phyloP scores from a whole-genome alignment of 1,140 invertebrate species.

The Hycleus phaleratus region DNA sequence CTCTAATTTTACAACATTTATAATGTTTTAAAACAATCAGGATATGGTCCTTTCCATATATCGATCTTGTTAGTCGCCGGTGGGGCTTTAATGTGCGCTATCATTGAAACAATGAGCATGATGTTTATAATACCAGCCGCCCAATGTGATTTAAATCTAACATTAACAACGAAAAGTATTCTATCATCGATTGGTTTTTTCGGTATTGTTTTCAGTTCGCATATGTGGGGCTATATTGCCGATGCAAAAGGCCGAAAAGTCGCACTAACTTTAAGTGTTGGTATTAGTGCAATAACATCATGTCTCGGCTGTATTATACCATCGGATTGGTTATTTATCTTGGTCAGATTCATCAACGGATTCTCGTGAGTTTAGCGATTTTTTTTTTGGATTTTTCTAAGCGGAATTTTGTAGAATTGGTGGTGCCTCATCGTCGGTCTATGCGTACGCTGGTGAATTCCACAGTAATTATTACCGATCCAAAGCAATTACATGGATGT shows the following conservation, averaged over 20 bases:
- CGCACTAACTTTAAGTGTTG: constrained; percentile 51
- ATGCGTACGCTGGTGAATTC: constrained; percentile 61
- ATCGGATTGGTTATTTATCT: constrained; percentile 50
- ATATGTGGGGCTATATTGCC: constrained; percentile 39
- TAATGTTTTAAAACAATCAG: constrained; percentile 17
- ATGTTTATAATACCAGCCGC: constrained; percentile 39
- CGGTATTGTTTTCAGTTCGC: constrained; percentile 36
- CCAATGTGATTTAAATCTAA: constrained; percentile 39
- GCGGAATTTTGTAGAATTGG: constrained; percentile 45
- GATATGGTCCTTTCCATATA: constrained; percentile 38
- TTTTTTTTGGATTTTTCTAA: background rate
- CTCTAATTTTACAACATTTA: background rate
- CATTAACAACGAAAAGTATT: constrained; percentile 33
- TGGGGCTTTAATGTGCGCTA: constrained; percentile 36
- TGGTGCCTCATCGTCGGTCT: constrained; percentile 57
- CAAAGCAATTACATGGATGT: constrained; percentile 49
- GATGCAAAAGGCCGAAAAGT: constrained; percentile 38
- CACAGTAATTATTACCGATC: constrained; percentile 43
- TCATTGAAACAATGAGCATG: constrained; percentile 38
- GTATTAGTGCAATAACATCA: constrained; percentile 50
- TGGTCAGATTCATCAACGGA: constrained; percentile 55
- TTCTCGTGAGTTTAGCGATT: constrained; percentile 49
- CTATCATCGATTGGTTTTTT: constrained; percentile 36
- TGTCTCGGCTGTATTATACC: constrained; percentile 50
- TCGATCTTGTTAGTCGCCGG: constrained; percentile 34